Base-by-base conservation (phyloP, 1,140 invertebrate genomes). In the Drosophila grimshawi region DNA sequence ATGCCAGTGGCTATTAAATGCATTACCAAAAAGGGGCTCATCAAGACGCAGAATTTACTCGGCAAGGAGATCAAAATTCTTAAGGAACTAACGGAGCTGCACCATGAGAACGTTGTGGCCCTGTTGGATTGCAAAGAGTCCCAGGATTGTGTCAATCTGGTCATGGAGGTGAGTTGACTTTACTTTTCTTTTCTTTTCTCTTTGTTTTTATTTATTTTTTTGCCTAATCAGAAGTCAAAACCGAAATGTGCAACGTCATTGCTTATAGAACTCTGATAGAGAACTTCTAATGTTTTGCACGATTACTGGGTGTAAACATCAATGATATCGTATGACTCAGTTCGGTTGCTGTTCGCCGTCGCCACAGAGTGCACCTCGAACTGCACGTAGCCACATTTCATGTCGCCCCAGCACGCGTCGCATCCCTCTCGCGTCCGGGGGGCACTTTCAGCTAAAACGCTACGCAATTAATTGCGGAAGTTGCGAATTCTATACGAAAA, bases 11-110 rank as follows among this genome's bases (percentile, higher is more conserved):
- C 98, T 52, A 98, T 99, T 51, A 99, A 99, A 94, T 97, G 97
- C 92, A 98, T 99, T 52, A 97, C 97, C 10, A 99, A 99, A 94
- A 99, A 99, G 93, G 99, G 97, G 90, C 94, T 99, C 67, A 96
- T 97, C 46, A 99, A 99, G 93, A 98, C 98, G 32, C 98, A 99
- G 93, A 98, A 98, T 93, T 95, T 99, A 69, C 95, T 99, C 3
- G 97, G 97, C 52, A 99, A 99, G 92, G 99, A 99, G 94, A 99
- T 99, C 52, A 99, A 99, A 93, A 99, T 99, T 91, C 94, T 99
- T 37, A 98, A 99, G 95, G 98, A 99, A 93, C 93, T 99, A 80
- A 99, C 98, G 37, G 96, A 97, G 92, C 94, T 99, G 52, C 97
- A 99, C 93, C 98, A 99, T 95, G 98, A 99, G 91, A 99, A 99